Evolutionary conservation across 1,140 invertebrate genomes (phyloP).

Genomic region (Drosophila chauvacae): DNA sequence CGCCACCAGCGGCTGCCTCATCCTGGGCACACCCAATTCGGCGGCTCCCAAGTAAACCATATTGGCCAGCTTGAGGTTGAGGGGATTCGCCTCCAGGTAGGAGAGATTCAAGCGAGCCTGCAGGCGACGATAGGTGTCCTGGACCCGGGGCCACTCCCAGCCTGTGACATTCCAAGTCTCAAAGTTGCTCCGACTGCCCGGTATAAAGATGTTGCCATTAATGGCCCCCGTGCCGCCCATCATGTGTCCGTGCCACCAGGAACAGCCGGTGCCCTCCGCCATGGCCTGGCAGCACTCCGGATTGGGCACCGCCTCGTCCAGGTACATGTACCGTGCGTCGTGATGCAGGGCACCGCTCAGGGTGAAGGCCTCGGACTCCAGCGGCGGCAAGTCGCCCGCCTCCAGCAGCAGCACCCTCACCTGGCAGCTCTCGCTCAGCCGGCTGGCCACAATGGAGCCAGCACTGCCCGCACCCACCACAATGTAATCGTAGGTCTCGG

Average conservation of each 20-base stretch:
- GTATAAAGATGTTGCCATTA: slow-evolving; percentile 90
- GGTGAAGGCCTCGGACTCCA: slow-evolving; percentile 58
- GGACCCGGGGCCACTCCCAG: slow-evolving; percentile 88
- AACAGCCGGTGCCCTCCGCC: slow-evolving; percentile 85
- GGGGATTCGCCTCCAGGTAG: slow-evolving; percentile 26
- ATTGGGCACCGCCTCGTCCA: slow-evolving; percentile 58
- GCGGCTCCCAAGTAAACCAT: slow-evolving; percentile 42
- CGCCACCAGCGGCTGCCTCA: slow-evolving; percentile 85
- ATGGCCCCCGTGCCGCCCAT: slow-evolving; percentile 89
- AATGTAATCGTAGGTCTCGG: slow-evolving; percentile 85
- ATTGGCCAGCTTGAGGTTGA: slow-evolving; percentile 84
- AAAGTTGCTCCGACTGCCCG: slow-evolving; percentile 87
- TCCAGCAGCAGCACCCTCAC: slow-evolving; percentile 84
- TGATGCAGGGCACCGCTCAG: slow-evolving; percentile 55
- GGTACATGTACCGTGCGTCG: slow-evolving; percentile 59
- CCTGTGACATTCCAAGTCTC: slow-evolving; percentile 86
- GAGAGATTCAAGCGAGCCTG: slow-evolving; percentile 30
- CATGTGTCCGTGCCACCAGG: slow-evolving; percentile 87
- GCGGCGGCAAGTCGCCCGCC: slow-evolving; percentile 50
- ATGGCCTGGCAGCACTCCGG: slow-evolving; percentile 72
- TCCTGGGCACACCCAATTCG: slow-evolving; percentile 85
- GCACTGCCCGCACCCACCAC: slow-evolving; percentile 87
- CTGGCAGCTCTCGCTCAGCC: slow-evolving; percentile 61
- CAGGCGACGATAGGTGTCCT: slow-evolving; percentile 85
- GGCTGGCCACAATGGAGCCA: slow-evolving; percentile 86